Base-by-base conservation (phyloP, 2,888 invertebrate species). In the Drosophila percnosoma region DNA sequence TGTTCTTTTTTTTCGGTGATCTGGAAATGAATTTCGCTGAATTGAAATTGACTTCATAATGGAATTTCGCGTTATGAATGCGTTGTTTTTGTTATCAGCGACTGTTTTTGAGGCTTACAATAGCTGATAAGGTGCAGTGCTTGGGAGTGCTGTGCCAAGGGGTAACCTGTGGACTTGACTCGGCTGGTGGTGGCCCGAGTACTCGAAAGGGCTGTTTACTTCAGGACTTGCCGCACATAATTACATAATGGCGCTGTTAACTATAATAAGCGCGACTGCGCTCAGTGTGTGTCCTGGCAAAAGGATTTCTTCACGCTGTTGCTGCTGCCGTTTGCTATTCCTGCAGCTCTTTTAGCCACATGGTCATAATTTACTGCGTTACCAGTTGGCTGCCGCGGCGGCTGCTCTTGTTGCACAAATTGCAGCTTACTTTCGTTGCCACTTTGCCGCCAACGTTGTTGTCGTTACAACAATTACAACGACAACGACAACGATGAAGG, bases 231-330 rank as follows among this genome's bases (percentile, higher is more conserved):
- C 76, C 74, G 73, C 60, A 81, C 82, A 78, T 89, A 89, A 89
- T 89, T 91, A 87, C 83, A 82, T 89, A 91, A 91, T 89, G 88
- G 82, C 75, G 91, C 79, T 82, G 91, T 89, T 89, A 90, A 80
- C 84, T 78, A 87, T 89, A 90, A 89, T 89, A 87, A 89, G 89
- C 85, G 82, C 82, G 78, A 83, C 89, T 86, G 45, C 78, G 73
- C 90, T 42, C 81, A 90, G 83, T 82, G 81, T 85, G 87, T 81
- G 87, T 87, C 86, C 86, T 87, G 81, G 55, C 67, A 62, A 87
- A 88, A 88, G 89, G 90, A 89, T 90, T 89, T 68, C 31, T 71
- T 68, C 59, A 62, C 42, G 60, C 65, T 58, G 68, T 45, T 69
- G 55, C 51, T 64, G 53, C 66, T 63, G 45, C 69, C 40, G 51